A percentile compares a stretch with the other conserved stretches of the same genome.
These are phyloP conservation scores for Zygothrica quintamaculata DNA, from an alignment of 2,888 invertebrate species.

Conservation along the genomic window DNA sequence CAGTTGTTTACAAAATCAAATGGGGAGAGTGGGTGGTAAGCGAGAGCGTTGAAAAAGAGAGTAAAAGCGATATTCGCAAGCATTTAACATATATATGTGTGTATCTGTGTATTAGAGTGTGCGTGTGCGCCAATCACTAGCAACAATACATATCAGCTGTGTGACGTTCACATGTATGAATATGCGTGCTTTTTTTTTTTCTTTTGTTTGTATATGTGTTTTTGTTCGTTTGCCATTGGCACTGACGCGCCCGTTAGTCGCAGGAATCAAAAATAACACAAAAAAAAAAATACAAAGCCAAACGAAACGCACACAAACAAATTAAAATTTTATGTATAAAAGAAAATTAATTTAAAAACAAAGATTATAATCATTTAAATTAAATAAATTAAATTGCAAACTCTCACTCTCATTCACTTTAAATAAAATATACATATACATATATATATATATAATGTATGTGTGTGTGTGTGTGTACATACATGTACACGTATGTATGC, in stretches of 20 bases:
- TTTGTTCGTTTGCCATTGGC: slow-evolving; percentile 53
- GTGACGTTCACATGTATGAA: slow-evolving; percentile 52
- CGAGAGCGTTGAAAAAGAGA: slow-evolving; percentile 17
- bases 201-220: slow-evolving; percentile 11
- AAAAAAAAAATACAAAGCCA: too few species aligned
- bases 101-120: slow-evolving; percentile 13
- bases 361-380: too few species aligned
- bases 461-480: slow-evolving; percentile 1
- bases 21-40: slow-evolving; percentile 42
- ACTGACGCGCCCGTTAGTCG: slow-evolving; percentile 56
- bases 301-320: slow-evolving; percentile 37
- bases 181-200: slow-evolving; percentile 31
- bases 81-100: slow-evolving; percentile 2
- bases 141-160: slow-evolving; percentile 66
- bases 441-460: too few species aligned
- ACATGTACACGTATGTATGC: slow-evolving; percentile 17
- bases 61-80: slow-evolving; percentile 33
- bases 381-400: too few species aligned
- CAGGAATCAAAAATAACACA: slow-evolving; percentile 53
- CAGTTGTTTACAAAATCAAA: slow-evolving; percentile 70
- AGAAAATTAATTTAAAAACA: slow-evolving; percentile 18
- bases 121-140: slow-evolving; percentile 57
- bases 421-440: slow-evolving; percentile 10
- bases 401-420: slow-evolving; percentile 51
- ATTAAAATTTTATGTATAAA: slow-evolving; percentile 24